Evolutionary conservation across 64 coral and sea anemone species (phyloP).

Genomic region (Dendrophyllia cribrosa): DNA sequence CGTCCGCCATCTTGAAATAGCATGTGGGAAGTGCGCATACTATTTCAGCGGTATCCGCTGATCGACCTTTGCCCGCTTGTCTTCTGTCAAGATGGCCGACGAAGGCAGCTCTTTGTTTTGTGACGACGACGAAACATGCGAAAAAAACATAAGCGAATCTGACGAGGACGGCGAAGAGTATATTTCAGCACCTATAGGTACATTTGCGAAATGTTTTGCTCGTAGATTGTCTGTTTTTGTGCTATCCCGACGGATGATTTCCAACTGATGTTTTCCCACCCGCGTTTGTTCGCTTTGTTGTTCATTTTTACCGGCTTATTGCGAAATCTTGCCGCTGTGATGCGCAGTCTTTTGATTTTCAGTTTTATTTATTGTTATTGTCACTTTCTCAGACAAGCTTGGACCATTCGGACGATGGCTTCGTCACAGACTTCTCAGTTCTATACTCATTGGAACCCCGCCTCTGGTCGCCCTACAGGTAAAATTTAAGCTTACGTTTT

Average conservation of each 20-base stretch:
- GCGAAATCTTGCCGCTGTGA: not conserved
- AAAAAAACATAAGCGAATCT: conserved; percentile 58
- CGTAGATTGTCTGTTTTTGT: not conserved
- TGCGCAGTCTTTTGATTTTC: not conserved
- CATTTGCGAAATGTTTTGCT: not conserved
- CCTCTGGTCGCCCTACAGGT: conserved; percentile 83
- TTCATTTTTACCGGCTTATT: not conserved
- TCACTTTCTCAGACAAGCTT: conserved; percentile 67
- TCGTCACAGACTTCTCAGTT: conserved; percentile 80
- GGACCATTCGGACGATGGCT: conserved; percentile 81
- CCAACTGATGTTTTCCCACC: conserved; percentile 11
- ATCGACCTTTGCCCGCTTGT: not conserved
- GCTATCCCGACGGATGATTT: not conserved
- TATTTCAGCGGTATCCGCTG: not conserved
- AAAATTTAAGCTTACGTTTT: not conserved
- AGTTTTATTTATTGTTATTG: conserved; percentile 11
- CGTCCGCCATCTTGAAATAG: conserved; percentile 79
- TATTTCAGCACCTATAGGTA: conserved; percentile 80
- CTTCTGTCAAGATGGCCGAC: conserved; percentile 51
- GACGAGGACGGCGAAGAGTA: conserved; percentile 66
- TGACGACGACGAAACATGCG: conserved; percentile 58
- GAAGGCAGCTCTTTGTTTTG: not conserved
- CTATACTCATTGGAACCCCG: conserved; percentile 79
- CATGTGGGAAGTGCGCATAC: conserved; percentile 56
- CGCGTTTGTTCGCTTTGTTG: not conserved